phyloP scores from a whole-genome alignment of 1,140 invertebrate species.

The Meloidogyne hapla region DNA sequence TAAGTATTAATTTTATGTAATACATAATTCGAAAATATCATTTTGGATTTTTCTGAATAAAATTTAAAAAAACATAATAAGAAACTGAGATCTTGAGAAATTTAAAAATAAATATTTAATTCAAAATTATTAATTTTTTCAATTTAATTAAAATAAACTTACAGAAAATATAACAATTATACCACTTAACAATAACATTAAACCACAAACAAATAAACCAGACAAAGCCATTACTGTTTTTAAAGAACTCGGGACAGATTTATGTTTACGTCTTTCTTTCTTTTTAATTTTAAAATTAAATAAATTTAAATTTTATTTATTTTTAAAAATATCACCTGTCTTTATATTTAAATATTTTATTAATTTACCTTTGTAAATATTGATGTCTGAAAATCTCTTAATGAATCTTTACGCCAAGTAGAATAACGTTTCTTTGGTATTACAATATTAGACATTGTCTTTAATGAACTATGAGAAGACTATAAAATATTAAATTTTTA shows the following conservation, averaged over 20 bases:
- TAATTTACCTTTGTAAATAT: slow-evolving; percentile 14
- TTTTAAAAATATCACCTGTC: background rate
- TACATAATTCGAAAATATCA: no score
- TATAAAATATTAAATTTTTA: no score
- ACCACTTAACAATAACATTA: slow-evolving; percentile 35
- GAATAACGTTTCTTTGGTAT: slow-evolving; percentile 33
- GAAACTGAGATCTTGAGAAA: no score
- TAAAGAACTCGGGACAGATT: slow-evolving; percentile 34
- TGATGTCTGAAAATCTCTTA: slow-evolving; percentile 23
- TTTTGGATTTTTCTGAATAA: no score
- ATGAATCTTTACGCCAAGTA: slow-evolving; percentile 29
- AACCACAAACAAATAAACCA: slow-evolving; percentile 40
- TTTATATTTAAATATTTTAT: background rate
- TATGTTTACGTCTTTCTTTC: slow-evolving; percentile 25
- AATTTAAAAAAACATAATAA: no score
- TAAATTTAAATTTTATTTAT: background rate
- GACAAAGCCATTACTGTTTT: slow-evolving; percentile 31
- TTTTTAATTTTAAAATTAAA: slow-evolving; percentile 17
- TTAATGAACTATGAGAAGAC: slow-evolving; percentile 1
- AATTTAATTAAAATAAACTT: background rate
- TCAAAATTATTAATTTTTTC: no score
- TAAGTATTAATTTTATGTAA: no score
- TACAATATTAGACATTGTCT: slow-evolving; percentile 25
- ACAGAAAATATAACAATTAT: slow-evolving; percentile 39
- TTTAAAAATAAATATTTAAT: no score